Conservation (phyloP, 2,797 vertebrate genomes). For the Danio choprae region DNA sequence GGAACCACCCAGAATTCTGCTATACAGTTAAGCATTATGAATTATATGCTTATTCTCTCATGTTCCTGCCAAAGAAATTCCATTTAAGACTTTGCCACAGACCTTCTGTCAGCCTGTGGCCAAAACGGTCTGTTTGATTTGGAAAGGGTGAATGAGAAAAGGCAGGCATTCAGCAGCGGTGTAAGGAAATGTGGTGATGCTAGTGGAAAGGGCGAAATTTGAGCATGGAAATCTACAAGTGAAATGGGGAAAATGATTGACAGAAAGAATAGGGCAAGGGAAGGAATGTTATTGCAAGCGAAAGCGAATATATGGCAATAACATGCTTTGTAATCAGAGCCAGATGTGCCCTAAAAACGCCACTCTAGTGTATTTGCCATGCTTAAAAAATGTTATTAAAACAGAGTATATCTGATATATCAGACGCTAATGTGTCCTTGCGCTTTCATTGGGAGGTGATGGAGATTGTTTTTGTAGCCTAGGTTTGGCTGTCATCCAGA, state of each 20-base stretch:
- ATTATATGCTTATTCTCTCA: slow-evolving; percentile 70
- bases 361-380: slow-evolving; percentile 34
- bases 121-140: slow-evolving; percentile 74
- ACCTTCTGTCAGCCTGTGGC: slow-evolving; percentile 66
- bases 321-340: slow-evolving; percentile 67
- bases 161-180: slow-evolving; percentile 73
- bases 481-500: slow-evolving; percentile 58
- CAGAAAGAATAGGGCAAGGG: slow-evolving; percentile 34
- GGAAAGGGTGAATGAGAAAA: slow-evolving; percentile 78
- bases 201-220: slow-evolving; percentile 50
- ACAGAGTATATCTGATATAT: slow-evolving; percentile 8
- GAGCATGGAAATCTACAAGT: slow-evolving; percentile 59
- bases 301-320: slow-evolving; percentile 66
- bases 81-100: slow-evolving; percentile 76
- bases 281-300: slow-evolving; percentile 64
- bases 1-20: slow-evolving; percentile 35
- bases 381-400: slow-evolving; percentile 44
- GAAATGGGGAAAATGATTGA: slow-evolving; percentile 54
- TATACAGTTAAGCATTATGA: slow-evolving; percentile 56
- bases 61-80: slow-evolving; percentile 78
- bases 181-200: slow-evolving; percentile 70
- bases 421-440: slow-evolving; percentile 37
- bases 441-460: slow-evolving; percentile 41
- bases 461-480: slow-evolving; percentile 37
- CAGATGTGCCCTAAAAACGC: slow-evolving; percentile 64